A percentile compares a stretch with the other conserved stretches of the same genome.
phyloP scores from a whole-genome alignment of 2,113 vertebrate genomes.

The Hypanus sabinus region DNA sequence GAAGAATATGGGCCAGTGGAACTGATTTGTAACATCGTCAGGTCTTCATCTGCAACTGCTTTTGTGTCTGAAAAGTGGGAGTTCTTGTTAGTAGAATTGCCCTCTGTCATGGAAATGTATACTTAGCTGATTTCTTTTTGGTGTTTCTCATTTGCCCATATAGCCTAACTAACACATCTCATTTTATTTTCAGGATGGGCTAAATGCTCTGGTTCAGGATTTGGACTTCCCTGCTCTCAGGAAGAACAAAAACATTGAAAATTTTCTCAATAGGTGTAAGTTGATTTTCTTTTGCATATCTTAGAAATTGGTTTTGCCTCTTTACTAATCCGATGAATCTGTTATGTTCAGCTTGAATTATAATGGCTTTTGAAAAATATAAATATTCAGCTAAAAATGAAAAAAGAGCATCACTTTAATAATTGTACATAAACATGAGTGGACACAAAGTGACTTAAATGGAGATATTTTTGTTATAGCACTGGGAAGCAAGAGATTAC shows the following conservation, averaged over 20 bases:
- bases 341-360: background rate
- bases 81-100: too few species aligned
- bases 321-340: background rate
- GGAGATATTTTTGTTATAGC: background rate
- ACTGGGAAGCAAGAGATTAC: background rate
- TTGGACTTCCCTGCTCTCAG: conserved; percentile 91
- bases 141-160: background rate
- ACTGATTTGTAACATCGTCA: background rate
- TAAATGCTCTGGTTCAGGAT: conserved; percentile 92
- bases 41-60: background rate
- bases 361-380: background rate
- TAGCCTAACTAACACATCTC: background rate
- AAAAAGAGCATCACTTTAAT: too few species aligned
- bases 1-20: background rate
- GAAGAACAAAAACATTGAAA: conserved; percentile 99
- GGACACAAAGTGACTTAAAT: background rate
- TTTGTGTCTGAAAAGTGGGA: background rate
- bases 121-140: background rate
- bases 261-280: conserved; percentile 97
- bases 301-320: background rate
- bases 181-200: conserved; percentile 72
- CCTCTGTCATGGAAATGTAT: background rate
- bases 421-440: background rate
- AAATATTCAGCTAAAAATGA: background rate
- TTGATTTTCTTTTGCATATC: conserved; percentile 41